Conservation (phyloP, 2,113 vertebrate genomes). For the Promerops cafer region DNA sequence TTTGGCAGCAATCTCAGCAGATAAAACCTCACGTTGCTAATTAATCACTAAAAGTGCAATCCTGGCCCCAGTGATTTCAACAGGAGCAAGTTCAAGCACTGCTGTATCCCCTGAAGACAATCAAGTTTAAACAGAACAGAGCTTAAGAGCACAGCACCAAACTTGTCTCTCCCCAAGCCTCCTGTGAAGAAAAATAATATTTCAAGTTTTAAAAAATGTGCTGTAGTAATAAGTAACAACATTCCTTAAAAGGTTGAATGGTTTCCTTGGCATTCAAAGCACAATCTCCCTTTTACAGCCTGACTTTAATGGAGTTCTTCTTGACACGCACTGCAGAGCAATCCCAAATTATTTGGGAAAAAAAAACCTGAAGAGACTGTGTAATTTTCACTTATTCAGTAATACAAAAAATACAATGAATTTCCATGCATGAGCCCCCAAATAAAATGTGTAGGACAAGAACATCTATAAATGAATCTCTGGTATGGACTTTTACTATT, state of each 20-base stretch:
- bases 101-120: constrained; percentile 12
- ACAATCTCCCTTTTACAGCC: neutral
- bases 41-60: neutral
- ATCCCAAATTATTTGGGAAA: neutral
- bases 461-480: neutral
- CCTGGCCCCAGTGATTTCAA: neutral
- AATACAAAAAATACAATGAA: neutral
- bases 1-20: neutral
- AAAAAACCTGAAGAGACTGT: neutral
- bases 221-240: neutral
- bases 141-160: neutral
- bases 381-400: neutral
- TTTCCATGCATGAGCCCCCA: neutral
- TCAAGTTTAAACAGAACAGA: constrained; percentile 28
- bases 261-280: neutral
- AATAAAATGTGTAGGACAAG: neutral
- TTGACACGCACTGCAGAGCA: neutral
- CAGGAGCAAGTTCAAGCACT: constrained; percentile 39
- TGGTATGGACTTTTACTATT: neutral
- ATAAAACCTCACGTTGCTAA: neutral
- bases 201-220: neutral
- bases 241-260: neutral
- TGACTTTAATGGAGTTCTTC: neutral
- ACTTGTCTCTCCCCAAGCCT: neutral
- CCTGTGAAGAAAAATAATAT: neutral